These are phyloP conservation scores for Leptobrachium leishanense DNA, from an alignment of 2,113 vertebrate genomes.

Conservation along the genomic window DNA sequence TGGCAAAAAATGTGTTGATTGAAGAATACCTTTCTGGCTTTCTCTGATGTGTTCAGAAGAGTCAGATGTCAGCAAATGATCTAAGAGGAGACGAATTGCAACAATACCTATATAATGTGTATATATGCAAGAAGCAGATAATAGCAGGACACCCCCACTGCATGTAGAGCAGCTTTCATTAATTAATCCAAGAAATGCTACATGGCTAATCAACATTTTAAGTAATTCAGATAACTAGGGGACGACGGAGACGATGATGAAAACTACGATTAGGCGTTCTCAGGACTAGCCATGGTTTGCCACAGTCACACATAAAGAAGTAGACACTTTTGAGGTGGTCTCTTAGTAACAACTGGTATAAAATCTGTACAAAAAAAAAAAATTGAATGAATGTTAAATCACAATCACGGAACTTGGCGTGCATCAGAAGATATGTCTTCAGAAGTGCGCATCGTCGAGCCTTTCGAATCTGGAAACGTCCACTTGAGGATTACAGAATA, in stretches of 20 bases:
- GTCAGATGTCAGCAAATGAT: no score
- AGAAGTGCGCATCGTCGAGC: slow-evolving; percentile 11
- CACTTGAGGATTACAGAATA: slow-evolving; percentile 42
- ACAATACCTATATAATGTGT: no score
- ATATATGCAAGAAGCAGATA: no score
- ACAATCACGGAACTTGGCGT: neutral
- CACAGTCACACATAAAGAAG: neutral
- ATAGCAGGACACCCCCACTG: no score
- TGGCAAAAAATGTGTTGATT: no score
- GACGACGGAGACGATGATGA: no score
- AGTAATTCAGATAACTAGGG: neutral
- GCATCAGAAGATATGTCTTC: slow-evolving; percentile 10
- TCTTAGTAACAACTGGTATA: neutral
- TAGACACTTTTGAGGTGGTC: neutral
- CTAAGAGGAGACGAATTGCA: no score
- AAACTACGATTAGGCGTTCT: no score
- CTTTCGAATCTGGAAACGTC: slow-evolving; percentile 14
- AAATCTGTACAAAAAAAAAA: neutral
- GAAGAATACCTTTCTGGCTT: no score
- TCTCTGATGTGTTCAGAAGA: no score
- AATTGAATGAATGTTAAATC: neutral
- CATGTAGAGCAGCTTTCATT: no score
- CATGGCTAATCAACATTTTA: neutral
- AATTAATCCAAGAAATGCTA: no score
- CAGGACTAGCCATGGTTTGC: neutral